Evolutionary conservation across 2,113 vertebrate species (phyloP), one percentile per base, ranked within the genome.

Genomic region (Archilochus colubris): DNA sequence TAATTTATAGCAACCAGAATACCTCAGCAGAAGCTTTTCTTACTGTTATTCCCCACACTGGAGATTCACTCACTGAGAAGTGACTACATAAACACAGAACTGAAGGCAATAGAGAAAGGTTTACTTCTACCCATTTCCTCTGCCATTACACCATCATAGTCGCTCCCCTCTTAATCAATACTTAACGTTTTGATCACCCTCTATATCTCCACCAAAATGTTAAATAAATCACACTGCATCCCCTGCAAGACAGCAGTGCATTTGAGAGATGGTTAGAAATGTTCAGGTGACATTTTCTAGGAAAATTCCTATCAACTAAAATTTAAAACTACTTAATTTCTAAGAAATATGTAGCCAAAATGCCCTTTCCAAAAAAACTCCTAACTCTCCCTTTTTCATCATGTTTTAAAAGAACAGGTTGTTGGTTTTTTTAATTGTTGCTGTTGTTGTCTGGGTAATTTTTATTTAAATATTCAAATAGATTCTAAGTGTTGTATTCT

Each of bases 1-100:
- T 92, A 92, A 93, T 86, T 92, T 86, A 90, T 40, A 81, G 86
- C 61, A 70, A 43, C 1, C 18, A 33, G 57, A 81, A 83, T 48
- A 63, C 33, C 63, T 66, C 4, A 12, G 76, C 43, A 93, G 38
- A 84, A 70, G 48, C 25, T 93, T 83, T 83, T 70, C 69, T 86
- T 80, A 92, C 73, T 76, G 90, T 75, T 84, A 30, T 75, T 82
- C 62, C 54, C 48, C 73, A 43, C 59, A 40, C 30, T 8, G 36
- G 40, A 61, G 44, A 91, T 68, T 92, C 80, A 76, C 24, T 86
- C 50, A 50, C 53, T 44, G 57, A 64, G 36, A 48, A 25, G 62
- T 72, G 70, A 62, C 38, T 48, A 0, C 21, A 84, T 57, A 91
- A 94, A 78, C 68, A 72, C 46, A 18, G 28, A 77, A 24, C 31